These are phyloP conservation scores for Oreohelix idahoensis DNA, from an alignment of 1,140 invertebrate species.

Conservation along the genomic window DNA sequence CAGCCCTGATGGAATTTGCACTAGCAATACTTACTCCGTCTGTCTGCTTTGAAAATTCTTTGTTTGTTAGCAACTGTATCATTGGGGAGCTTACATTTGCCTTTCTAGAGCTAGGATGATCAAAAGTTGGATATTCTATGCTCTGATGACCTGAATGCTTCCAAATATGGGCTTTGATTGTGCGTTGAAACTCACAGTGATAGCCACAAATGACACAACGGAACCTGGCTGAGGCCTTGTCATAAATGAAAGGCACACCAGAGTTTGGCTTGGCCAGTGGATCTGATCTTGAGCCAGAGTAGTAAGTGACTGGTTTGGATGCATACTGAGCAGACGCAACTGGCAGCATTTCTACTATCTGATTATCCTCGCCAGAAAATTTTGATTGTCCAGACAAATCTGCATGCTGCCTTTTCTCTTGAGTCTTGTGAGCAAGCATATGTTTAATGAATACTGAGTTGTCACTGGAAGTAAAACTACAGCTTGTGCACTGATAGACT, in stretches of 20 bases:
- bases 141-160: conserved; percentile 72
- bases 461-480: conserved; percentile 57
- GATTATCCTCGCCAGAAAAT: neutral
- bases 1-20: neutral
- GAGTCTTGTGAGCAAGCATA: conserved; percentile 59
- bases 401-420: conserved; percentile 18
- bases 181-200: conserved; percentile 70
- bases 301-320: neutral
- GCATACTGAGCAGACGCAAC: neutral
- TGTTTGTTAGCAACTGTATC: neutral
- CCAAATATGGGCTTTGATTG: conserved; percentile 73
- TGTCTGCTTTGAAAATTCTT: neutral
- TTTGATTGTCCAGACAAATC: neutral
- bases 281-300: neutral
- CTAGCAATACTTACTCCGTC: neutral
- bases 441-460: conserved; percentile 63
- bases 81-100: neutral
- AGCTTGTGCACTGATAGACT: conserved; percentile 62
- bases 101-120: conserved; percentile 11
- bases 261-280: neutral
- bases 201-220: conserved; percentile 70
- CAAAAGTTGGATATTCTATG: conserved; percentile 72
- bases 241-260: conserved; percentile 62
- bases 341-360: neutral
- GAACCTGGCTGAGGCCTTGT: conserved; percentile 58